phyloP scores from a whole-genome alignment of 2,888 invertebrate genomes.

The Boloria selene region DNA sequence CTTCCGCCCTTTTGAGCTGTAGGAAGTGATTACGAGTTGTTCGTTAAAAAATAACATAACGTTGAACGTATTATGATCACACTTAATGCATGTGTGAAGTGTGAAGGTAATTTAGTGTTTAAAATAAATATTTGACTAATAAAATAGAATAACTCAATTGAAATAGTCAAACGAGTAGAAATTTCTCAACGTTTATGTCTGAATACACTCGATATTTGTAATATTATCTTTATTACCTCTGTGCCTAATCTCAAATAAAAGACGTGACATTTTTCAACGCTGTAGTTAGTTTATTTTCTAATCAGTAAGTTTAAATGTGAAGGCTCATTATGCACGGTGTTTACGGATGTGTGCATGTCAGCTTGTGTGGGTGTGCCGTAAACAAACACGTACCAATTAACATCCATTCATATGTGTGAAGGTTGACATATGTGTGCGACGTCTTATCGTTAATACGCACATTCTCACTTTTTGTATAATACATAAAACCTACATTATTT shows the following conservation, averaged over 20 bases:
- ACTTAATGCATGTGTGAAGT: constrained; percentile 59
- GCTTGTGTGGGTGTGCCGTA: constrained; percentile 62
- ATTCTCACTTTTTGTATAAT: constrained; percentile 45
- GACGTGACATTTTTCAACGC: constrained; percentile 41
- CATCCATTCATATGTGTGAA: constrained; percentile 75
- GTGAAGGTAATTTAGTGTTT: constrained; percentile 37
- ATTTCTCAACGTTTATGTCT: background rate
- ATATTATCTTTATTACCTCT: constrained; percentile 20
- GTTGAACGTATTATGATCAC: constrained; percentile 63
- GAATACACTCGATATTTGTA: background rate
- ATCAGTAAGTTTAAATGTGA: constrained; percentile 59
- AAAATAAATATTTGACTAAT: no score
- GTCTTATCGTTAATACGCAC: constrained; percentile 65
- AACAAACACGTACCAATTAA: constrained; percentile 76
- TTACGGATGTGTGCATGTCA: constrained; percentile 44
- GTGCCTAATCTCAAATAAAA: constrained; percentile 24
- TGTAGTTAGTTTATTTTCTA: constrained; percentile 51
- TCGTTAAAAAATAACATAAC: constrained; percentile 71
- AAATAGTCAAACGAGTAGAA: background rate
- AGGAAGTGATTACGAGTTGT: constrained; percentile 77
- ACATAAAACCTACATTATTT: constrained; percentile 48
- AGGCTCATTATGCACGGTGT: constrained; percentile 52
- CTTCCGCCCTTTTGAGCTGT: constrained; percentile 78
- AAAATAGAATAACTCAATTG: background rate
- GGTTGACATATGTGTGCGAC: constrained; percentile 61